Base-by-base conservation (phyloP, 2,113 vertebrate species). In the Gobius niger region DNA sequence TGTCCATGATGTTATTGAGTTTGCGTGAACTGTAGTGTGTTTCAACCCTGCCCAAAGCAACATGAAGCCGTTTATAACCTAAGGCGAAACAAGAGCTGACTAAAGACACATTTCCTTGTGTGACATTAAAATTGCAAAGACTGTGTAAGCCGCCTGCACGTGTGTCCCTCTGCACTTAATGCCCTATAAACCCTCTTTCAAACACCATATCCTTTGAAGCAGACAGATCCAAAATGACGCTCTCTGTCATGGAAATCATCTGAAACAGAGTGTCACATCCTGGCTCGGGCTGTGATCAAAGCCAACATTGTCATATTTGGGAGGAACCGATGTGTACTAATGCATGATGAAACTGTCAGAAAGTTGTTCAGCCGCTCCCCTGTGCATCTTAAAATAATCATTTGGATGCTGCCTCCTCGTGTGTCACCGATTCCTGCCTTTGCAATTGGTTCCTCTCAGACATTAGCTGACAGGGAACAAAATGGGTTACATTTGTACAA, bases 341-440 rank as follows among this genome's bases (percentile, higher is more conserved):
- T 80, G 85, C 75, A 92, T 92, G 91, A 93, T 91, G 92, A 92
- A 92, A 92, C 89, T 90, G 90, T 91, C 89, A 91, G 90, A 92
- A 93, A 92, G 89, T 90, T 91, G 85, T 89, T 84, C 85, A 76
- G 65, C 75, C 12, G 44, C 81, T 88, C 78, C 85, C 85, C 85
- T 73, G 77, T 84, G 88, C 80, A 85, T 90, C 87, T 91, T 90
- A 86, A 91, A 93, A 92, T 92, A 88, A 91, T 90, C 65, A 88
- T 88, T 88, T 72, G 83, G 50, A 84, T 81, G 67, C 83, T 77
- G 83, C 80, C 77, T 88, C 75, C 70, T 74, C 78, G 73, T 69
- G 71, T 82, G 86, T 87, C 82, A 78, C 70, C 51, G 24, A 13
- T 67, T 56, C 34, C 67, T 51, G 63, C 73, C 78, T 76, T 62